Evolutionary conservation across 1,140 invertebrate genomes (phyloP), one percentile per base, ranked within the genome.

Genomic region (Saxidomus purpurata): DNA sequence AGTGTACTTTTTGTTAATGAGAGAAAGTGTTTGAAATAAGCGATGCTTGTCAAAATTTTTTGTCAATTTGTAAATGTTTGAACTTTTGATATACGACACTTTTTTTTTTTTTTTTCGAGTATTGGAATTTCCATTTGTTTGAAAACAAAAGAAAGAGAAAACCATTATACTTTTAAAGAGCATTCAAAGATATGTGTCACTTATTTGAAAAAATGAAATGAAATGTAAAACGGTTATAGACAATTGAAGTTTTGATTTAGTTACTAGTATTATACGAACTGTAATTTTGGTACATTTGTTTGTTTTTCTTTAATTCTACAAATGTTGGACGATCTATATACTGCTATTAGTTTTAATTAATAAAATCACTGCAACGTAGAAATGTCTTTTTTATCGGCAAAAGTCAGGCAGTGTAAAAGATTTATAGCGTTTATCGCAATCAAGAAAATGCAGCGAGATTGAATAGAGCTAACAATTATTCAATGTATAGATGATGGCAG

Each of bases 101-200:
- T 28, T n/a, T 55, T 55, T 55, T 67, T 3, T 4, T 25, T 8
- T 4, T 43, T n/a, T n/a, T n/a, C n/a, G n/a, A 4, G 28, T 31
- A 36, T 28, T 17, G 11, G 61, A 31, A 67, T 67, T 67, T n/a
- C 19, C 17, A 17, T 67, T 71, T 71, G 67, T 40, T 71, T 38
- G 67, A 71, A 71, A 71, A 71, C 67, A 71, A 71, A 38, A 71
- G 67, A 71, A 71, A 71, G 34, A 8, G 36, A 71, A 71, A 71
- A 38, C 19, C n/a, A 71, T 71, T 71, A 1, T 71, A 71, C 25
- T 63, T 63, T 63, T 11, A 63, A 28, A 28, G 25, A 63, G 59
- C 59, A 63, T 19, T 28, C 59, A 11, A 63, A 63, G 25, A n/a
- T 63, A 63, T 63, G 25, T 63, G 59, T 28, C 19, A n/a, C 25